Evolutionary conservation across 2,797 vertebrate species (phyloP), one percentile per base, ranked within the genome.

Genomic region (Pseudochirops corinnae): DNA sequence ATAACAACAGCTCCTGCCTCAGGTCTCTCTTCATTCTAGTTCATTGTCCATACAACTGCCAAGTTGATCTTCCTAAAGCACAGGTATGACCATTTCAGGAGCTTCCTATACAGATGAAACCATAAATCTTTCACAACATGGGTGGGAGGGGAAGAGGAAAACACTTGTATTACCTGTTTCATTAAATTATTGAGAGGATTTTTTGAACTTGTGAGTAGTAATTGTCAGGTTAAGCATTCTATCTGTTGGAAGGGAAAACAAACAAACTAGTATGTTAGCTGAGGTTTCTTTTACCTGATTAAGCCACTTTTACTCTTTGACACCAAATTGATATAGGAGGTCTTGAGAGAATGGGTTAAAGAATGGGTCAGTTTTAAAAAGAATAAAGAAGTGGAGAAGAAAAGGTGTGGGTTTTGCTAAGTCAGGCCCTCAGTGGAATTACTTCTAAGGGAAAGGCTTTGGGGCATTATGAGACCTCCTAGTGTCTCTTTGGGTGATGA

Each of bases 271-370:
- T 14, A 33, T 10, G 87, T 93, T 97, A 50, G 31, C 26, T 55
- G 56, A 87, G 46, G 21, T 3, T 93, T 93, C 24, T 28, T 93
- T 92, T 58, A 90, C 55, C 67, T 55, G 39, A 74, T 96, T 95
- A 93, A 50, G 13, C 90, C 95, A 24, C 91, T 26, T 31, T 52
- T 55, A 93, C 7, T 87, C n/a, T 57, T 57, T 87, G 62, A 56
- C 29, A 92, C 24, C 18, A 56, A 93, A 50, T 14, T 90, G 56
- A 91, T 95, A 93, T 1, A 26, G 62, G 92, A 6, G 6, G 46
- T 82, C 5, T 33, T 93, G 56, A 12, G 60, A 93, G 24, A 94
- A 52, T 11, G n/a, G 87, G n/a, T 33, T 5, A 67, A 1, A 60
- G 26, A 13, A 91, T 26, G 18, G 18, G 31, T 92, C 33, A 39